These are phyloP conservation scores for Heliconius eleuchia DNA, from an alignment of 1,140 invertebrate genomes.

Conservation along the genomic window DNA sequence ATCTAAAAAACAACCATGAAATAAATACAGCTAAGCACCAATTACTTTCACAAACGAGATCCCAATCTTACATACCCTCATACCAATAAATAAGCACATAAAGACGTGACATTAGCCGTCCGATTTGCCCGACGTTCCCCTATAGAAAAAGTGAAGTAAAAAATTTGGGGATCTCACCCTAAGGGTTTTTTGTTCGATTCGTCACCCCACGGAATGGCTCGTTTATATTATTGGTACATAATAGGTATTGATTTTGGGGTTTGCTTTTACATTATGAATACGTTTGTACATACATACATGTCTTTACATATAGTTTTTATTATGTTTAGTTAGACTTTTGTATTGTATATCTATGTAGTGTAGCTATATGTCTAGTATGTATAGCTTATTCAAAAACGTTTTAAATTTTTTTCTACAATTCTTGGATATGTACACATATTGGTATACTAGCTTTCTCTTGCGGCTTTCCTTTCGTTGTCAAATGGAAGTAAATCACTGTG, in stretches of 20 bases:
- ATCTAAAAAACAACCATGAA: constrained; percentile 9
- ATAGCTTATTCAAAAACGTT: no score
- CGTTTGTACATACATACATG: not conserved
- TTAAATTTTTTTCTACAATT: no score
- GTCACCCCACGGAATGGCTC: constrained; percentile 51
- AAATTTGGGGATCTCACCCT: constrained; percentile 50
- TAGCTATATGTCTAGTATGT: not conserved
- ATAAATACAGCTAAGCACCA: constrained; percentile 9
- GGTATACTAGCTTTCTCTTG: no score
- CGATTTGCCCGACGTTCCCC: constrained; percentile 43
- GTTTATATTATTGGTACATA: constrained; percentile 56
- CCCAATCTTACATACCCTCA: constrained; percentile 34
- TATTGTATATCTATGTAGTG: not conserved
- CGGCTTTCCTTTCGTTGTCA: no score
- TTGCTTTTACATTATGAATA: constrained; percentile 6
- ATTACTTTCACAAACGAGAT: constrained; percentile 20
- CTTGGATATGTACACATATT: no score
- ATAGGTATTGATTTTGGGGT: constrained; percentile 52
- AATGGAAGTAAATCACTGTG: no score
- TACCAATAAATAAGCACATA: constrained; percentile 54
- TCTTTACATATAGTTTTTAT: not conserved
- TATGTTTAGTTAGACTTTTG: not conserved
- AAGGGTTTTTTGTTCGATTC: constrained; percentile 46
- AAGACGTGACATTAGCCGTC: constrained; percentile 41
- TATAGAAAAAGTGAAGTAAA: constrained; percentile 50